phyloP scores from a whole-genome alignment of 2,797 vertebrate genomes.

The Harpagifer antarcticus region DNA sequence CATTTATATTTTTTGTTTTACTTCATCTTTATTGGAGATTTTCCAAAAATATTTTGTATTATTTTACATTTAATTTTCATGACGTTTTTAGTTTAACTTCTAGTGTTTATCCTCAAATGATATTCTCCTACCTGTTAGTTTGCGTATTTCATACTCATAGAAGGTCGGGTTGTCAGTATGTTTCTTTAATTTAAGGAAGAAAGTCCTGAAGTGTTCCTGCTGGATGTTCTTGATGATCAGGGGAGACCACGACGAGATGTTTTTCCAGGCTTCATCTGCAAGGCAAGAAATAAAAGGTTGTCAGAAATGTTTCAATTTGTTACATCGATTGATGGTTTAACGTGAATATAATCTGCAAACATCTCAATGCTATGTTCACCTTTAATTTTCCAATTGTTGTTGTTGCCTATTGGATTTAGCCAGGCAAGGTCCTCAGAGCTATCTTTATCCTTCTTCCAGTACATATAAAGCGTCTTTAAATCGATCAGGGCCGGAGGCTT shows the following conservation, averaged over 20 bases:
- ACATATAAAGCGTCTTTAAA: fast-evolving
- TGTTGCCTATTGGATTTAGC: fast-evolving
- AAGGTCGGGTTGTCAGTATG: fast-evolving
- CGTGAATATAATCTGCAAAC: not conserved
- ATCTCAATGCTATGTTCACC: slow-evolving; percentile 19
- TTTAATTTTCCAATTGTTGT: fast-evolving
- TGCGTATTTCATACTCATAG: slow-evolving; percentile 28
- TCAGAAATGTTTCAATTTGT: not conserved
- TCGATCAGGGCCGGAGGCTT: fast-evolving
- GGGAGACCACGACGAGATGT: fast-evolving
- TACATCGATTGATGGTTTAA: not conserved
- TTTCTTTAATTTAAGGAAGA: not conserved
- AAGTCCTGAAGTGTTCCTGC: slow-evolving; percentile 47
- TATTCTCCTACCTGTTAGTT: slow-evolving; percentile 61
- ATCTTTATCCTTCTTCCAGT: slow-evolving; percentile 29
- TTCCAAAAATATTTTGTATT: too few species aligned
- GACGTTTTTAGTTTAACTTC: too few species aligned
- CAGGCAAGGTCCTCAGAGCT: fast-evolving
- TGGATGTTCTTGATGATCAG: slow-evolving; percentile 56
- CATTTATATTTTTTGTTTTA: too few species aligned
- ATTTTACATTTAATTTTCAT: too few species aligned
- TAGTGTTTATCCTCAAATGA: not conserved
- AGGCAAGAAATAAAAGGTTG: not conserved
- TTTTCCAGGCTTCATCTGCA: slow-evolving; percentile 13
- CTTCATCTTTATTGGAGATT: too few species aligned